These are phyloP conservation scores for Egretta garzetta DNA, from an alignment of 2,113 vertebrate genomes.

Conservation along the genomic window DNA sequence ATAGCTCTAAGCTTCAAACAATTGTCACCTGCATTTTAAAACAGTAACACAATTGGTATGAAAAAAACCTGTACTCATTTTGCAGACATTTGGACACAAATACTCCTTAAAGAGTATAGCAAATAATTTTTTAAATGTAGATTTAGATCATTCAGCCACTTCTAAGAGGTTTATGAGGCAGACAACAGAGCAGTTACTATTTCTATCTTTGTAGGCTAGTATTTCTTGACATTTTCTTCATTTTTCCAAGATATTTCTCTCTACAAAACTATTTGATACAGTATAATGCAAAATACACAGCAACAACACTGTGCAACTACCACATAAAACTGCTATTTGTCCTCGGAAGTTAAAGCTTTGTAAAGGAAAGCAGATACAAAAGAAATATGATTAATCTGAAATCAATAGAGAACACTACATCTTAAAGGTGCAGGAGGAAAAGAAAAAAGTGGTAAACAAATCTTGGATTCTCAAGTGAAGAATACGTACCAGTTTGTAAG, in stretches of 20 bases:
- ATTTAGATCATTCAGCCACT: neutral
- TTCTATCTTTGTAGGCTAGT: neutral
- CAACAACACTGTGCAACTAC: neutral
- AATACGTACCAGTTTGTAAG: neutral
- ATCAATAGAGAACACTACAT: neutral
- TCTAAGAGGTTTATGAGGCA: neutral
- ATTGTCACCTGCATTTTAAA: neutral
- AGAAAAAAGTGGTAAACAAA: neutral
- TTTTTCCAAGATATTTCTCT: neutral
- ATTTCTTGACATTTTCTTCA: neutral
- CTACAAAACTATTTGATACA: neutral
- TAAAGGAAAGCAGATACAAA: neutral
- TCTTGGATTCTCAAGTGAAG: neutral
- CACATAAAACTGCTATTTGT: neutral
- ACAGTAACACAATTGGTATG: neutral
- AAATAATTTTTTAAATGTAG: neutral
- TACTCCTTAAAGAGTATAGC: neutral
- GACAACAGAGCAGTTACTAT: neutral
- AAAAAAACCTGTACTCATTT: neutral
- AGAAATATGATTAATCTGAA: neutral
- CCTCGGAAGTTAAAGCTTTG: neutral
- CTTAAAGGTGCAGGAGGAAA: neutral
- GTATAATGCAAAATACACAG: neutral
- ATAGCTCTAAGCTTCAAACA: neutral
- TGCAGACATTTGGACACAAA: neutral